Evolutionary conservation across 2,113 vertebrate genomes (phyloP), one percentile per base, ranked within the genome.

Genomic region (Benthochromis sp.): DNA sequence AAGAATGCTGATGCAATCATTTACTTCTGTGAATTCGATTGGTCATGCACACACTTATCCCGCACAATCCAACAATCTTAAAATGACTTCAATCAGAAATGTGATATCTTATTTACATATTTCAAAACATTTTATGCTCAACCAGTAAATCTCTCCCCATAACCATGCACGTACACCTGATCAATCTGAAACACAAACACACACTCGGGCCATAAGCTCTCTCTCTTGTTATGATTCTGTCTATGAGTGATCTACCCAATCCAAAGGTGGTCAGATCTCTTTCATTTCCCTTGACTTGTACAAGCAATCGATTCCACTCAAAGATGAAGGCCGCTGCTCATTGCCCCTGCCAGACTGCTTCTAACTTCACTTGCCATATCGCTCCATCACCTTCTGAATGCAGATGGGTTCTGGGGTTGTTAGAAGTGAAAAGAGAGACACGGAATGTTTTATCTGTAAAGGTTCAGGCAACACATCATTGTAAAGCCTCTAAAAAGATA

Each of bases 221-320:
- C 29, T 29, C 45, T 29, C 79, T 88, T 19, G 52, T 92, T 90
- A 85, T 21, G 54, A 89, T 93, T 92, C 91, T 84, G 82, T 47
- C 53, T 8, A 24, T 92, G 91, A 92, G 38, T 36, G 84, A 89
- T 81, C 79, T 80, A 91, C 83, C 87, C 91, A 63, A 79, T 90
- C 83, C 73, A 7, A 54, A 8, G 91, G 86, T 61, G 92, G 91
- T 91, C 92, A 94, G 90, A 89, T 88, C 85, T 43, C 92, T 91
- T 92, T 92, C 89, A 92, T 95, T 93, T 95, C 92, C 94, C 90
- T 88, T 43, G 81, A 91, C 91, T 88, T 88, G 90, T 85, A 92
- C 87, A 86, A 90, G 90, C 88, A 43, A 95, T 95, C 92, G 88
- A 95, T 94, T 94, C 63, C 86, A 90, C 90, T 94, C 93, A 88